phyloP scores from a whole-genome alignment of 2,888 invertebrate species.

The Koerneria pararmatus region DNA sequence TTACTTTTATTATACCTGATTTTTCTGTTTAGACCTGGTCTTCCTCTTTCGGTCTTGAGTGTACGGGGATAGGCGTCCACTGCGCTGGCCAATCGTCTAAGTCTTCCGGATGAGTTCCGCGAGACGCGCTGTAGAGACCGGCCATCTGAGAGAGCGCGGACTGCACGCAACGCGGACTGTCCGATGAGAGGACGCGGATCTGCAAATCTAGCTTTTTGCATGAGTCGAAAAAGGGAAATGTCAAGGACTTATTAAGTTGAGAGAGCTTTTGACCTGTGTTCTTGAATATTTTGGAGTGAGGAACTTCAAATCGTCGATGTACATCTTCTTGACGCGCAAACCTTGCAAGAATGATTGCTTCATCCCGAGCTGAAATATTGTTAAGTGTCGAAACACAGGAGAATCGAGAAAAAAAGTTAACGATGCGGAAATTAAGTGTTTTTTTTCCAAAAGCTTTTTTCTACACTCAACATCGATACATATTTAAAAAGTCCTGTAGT shows the following conservation, averaged over 20 bases:
- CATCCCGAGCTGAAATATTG: conserved; percentile 15
- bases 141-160: conserved; percentile 17
- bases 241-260: not conserved
- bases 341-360: conserved; percentile 21
- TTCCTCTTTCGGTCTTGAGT: conserved; percentile 13
- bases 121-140: conserved; percentile 6
- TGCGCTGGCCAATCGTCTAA: conserved; percentile 6
- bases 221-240: not conserved
- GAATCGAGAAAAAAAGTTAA: not conserved
- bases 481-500: no score
- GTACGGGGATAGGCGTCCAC: conserved; percentile 22
- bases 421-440: no score
- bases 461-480: no score
- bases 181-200: conserved; percentile 11
- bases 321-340: conserved; percentile 4
- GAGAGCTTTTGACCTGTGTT: not conserved
- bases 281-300: conserved; percentile 9
- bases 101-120: conserved; percentile 7
- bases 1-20: no score
- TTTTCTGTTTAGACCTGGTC: no score
- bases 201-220: not conserved
- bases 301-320: conserved; percentile 4
- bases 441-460: no score
- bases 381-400: not conserved
- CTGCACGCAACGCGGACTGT: conserved; percentile 21